phyloP scores from a whole-genome alignment of 2,888 invertebrate genomes.

The Limenitis camilla region DNA sequence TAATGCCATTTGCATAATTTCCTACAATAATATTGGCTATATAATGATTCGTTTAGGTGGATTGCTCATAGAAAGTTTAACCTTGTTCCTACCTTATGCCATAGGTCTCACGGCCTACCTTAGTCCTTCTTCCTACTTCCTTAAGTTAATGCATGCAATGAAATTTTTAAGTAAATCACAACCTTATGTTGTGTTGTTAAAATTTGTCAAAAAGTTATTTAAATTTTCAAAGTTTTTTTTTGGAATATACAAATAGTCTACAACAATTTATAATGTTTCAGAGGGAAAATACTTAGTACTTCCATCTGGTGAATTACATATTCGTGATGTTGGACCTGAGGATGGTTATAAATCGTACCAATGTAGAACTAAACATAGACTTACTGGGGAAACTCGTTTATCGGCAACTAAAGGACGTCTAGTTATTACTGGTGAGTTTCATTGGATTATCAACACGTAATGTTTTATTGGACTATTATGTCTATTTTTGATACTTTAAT shows the following conservation, averaged over 20 bases:
- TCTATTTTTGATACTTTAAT: constrained; percentile 10
- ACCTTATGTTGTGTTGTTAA: constrained; percentile 50
- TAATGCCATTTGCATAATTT: constrained; percentile 11
- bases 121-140: constrained; percentile 70
- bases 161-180: constrained; percentile 64
- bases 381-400: constrained; percentile 93
- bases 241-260: constrained; percentile 13
- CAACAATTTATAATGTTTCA: constrained; percentile 48
- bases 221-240: constrained; percentile 15
- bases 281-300: constrained; percentile 96
- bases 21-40: constrained; percentile 3
- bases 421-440: constrained; percentile 92
- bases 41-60: constrained; percentile 33
- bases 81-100: constrained; percentile 57
- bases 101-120: constrained; percentile 77
- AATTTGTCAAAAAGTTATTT: constrained; percentile 4
- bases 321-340: constrained; percentile 94
- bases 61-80: constrained; percentile 34
- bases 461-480: constrained; percentile 25
- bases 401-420: constrained; percentile 95
- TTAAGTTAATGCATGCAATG: constrained; percentile 65
- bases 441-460: too few species aligned
- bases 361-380: constrained; percentile 93
- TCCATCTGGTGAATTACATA: constrained; percentile 95
- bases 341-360: constrained; percentile 96